Evolutionary conservation across 1,140 invertebrate species (phyloP).

Genomic region (Hyphantria cunea): DNA sequence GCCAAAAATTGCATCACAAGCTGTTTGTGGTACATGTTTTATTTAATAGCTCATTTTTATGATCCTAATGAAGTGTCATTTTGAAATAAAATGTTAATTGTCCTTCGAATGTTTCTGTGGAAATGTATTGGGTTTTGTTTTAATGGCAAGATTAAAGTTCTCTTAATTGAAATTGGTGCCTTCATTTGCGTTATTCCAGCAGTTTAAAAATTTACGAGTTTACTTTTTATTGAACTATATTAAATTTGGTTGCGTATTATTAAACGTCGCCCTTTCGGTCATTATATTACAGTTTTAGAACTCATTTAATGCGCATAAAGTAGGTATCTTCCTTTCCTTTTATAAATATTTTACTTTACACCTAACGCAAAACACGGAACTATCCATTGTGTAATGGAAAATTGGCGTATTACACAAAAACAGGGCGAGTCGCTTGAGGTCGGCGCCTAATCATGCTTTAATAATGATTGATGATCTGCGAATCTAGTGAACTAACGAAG

Average conservation of each 20-base stretch:
- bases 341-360: conserved; percentile 4
- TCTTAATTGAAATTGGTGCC: conserved; percentile 6
- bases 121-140: conserved; percentile 1
- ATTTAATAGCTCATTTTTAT: conserved; percentile 16
- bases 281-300: neutral
- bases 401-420: conserved; percentile 29
- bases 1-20: conserved; percentile 10
- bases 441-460: conserved; percentile 35
- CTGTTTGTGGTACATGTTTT: conserved; percentile 10
- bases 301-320: too few species aligned
- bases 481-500: conserved; percentile 1
- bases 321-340: too few species aligned
- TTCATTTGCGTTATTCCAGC: neutral
- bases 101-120: neutral
- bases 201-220: neutral
- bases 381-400: conserved; percentile 25
- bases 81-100: neutral
- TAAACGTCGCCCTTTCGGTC: neutral
- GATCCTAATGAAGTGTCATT: conserved; percentile 2
- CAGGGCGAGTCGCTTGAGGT: conserved; percentile 30
- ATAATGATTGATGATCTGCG: conserved; percentile 32
- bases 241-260: too few species aligned
- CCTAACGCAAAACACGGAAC: conserved; percentile 16
- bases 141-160: neutral
- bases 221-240: neutral